Conservation (phyloP, 1,140 invertebrate species). For the Macrobrachium rosenbergii region DNA sequence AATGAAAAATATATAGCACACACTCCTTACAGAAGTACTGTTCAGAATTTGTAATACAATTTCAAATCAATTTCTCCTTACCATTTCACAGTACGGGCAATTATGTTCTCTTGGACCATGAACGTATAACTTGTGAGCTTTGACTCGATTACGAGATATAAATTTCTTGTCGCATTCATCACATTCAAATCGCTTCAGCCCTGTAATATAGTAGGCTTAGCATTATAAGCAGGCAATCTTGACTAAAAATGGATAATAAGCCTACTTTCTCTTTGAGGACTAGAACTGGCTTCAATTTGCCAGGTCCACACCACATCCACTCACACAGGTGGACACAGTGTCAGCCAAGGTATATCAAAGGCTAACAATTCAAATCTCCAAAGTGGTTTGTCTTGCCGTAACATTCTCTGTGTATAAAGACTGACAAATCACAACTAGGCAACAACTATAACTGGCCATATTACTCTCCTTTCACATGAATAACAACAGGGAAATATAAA, state of each 20-base stretch:
- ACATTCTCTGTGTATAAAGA: not conserved
- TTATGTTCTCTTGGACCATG: slow-evolving; percentile 37
- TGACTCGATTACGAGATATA: slow-evolving; percentile 36
- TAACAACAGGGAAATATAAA: no score
- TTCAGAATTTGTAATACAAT: no score
- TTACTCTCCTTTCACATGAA: not conserved
- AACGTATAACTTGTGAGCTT: slow-evolving; percentile 44
- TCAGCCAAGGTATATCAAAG: no score
- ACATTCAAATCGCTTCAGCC: slow-evolving; percentile 44
- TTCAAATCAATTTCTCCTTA: not conserved
- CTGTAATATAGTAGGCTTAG: not conserved
- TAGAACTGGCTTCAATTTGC: no score
- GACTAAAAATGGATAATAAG: no score
- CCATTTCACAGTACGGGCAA: slow-evolving; percentile 45
- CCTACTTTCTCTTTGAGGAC: no score
- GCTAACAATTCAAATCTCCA: no score
- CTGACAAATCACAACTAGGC: not conserved
- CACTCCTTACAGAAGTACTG: no score
- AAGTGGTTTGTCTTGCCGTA: no score
- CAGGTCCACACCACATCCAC: no score
- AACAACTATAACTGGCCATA: not conserved
- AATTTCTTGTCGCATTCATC: slow-evolving; percentile 56
- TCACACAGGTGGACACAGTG: no score
- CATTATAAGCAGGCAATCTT: not conserved
- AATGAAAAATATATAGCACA: not conserved